phyloP scores from a whole-genome alignment of 2,888 invertebrate species.

The Oscheius sp. region DNA sequence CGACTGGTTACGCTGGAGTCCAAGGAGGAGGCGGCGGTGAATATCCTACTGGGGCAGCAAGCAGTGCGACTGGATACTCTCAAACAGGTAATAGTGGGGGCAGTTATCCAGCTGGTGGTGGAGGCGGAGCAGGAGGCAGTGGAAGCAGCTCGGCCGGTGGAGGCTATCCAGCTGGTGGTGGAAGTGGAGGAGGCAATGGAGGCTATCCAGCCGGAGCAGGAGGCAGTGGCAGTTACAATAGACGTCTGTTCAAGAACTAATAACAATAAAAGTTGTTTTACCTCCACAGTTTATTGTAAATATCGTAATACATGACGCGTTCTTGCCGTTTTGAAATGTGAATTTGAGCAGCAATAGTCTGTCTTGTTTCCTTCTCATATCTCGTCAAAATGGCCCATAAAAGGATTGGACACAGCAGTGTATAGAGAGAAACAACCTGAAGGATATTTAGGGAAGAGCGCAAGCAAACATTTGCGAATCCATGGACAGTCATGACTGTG shows the following conservation, averaged over 20 bases:
- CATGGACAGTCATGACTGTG: neutral
- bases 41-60: neutral
- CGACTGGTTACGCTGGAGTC: neutral
- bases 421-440: constrained; percentile 14
- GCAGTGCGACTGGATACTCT: too few relatives aligned
- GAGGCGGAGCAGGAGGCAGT: neutral
- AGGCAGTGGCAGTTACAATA: neutral
- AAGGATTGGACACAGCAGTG: neutral
- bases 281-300: constrained; percentile 24
- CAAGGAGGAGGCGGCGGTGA: constrained; percentile 18
- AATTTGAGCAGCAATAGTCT: neutral
- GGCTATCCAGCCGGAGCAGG: neutral
- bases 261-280: neutral
- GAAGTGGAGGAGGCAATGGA: too few relatives aligned
- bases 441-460: neutral
- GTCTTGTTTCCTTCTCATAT: constrained; percentile 16
- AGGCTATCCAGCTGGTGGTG: neutral
- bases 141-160: neutral
- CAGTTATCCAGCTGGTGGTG: neutral
- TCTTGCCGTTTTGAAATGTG: constrained; percentile 4
- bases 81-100: too few relatives aligned
- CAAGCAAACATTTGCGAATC: constrained; percentile 6
- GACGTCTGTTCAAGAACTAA: neutral
- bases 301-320: constrained; percentile 7
- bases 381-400: neutral